These are phyloP conservation scores for Drosophila prolongata DNA, from an alignment of 2,888 invertebrate genomes.

Conservation along the genomic window DNA sequence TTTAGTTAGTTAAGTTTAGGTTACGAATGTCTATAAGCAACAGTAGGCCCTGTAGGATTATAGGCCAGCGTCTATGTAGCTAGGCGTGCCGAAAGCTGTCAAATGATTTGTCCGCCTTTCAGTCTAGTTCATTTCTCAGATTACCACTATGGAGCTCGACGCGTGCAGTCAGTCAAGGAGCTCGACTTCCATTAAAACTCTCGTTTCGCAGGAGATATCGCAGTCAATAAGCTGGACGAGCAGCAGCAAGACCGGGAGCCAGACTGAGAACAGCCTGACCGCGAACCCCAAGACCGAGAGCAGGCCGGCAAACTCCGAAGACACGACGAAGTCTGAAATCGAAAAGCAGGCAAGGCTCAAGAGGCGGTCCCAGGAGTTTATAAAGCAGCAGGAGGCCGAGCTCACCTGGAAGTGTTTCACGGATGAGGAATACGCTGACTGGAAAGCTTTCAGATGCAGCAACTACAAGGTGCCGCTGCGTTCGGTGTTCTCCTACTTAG, in stretches of 20 bases:
- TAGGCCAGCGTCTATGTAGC: background rate
- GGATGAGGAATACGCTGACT: conserved; percentile 8
- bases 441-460: background rate
- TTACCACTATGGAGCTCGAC: background rate
- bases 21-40: too few species aligned
- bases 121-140: background rate
- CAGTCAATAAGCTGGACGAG: too few species aligned
- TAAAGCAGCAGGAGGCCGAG: background rate
- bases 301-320: background rate
- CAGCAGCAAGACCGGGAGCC: too few species aligned
- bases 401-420: conserved; percentile 5
- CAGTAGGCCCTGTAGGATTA: too few species aligned
- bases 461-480: background rate
- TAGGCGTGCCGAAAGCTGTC: background rate
- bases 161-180: background rate
- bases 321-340: background rate
- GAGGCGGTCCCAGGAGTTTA: background rate
- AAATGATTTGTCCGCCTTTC: too few species aligned
- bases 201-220: background rate
- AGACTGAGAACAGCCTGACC: too few species aligned
- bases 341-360: background rate
- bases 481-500: background rate
- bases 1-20: too few species aligned
- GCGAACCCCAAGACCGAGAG: too few species aligned
- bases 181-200: background rate